phyloP scores from a whole-genome alignment of 2,797 vertebrate genomes.

The Aphelocoma californica region DNA sequence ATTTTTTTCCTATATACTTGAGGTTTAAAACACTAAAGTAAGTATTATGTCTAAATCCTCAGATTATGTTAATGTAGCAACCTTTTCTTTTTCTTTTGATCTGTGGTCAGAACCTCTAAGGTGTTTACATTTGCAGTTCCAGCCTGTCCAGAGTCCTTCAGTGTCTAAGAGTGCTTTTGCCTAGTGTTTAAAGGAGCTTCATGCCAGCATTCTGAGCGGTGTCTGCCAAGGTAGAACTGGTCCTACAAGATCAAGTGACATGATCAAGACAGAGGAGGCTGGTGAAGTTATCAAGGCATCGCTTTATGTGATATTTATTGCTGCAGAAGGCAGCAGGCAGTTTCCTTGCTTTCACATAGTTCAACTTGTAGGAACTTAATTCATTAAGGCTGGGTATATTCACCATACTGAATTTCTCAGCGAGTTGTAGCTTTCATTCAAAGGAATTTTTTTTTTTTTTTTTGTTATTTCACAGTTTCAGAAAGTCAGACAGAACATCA shows the following conservation, averaged over 20 bases:
- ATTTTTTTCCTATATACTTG: not conserved
- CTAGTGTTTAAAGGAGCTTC: not conserved
- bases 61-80: not conserved
- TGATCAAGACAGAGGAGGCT: not conserved
- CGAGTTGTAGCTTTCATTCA: not conserved
- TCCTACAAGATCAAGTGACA: not conserved
- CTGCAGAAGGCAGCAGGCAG: not conserved
- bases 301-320: not conserved
- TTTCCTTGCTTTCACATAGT: not conserved
- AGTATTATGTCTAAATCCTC: not conserved
- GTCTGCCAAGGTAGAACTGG: not conserved
- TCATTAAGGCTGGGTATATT: not conserved
- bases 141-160: not conserved
- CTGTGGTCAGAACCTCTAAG: not conserved
- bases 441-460: not conserved
- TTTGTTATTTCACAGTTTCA: not conserved
- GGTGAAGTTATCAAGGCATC: not conserved
- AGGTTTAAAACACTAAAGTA: not conserved
- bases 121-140: not conserved
- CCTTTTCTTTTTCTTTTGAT: not conserved
- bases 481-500: not conserved
- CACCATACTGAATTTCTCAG: not conserved
- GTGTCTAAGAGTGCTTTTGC: not conserved
- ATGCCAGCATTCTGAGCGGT: not conserved
- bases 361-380: not conserved